Base-by-base conservation (phyloP, 2,113 vertebrate species). In the Ptilonorhynchus violaceus region DNA sequence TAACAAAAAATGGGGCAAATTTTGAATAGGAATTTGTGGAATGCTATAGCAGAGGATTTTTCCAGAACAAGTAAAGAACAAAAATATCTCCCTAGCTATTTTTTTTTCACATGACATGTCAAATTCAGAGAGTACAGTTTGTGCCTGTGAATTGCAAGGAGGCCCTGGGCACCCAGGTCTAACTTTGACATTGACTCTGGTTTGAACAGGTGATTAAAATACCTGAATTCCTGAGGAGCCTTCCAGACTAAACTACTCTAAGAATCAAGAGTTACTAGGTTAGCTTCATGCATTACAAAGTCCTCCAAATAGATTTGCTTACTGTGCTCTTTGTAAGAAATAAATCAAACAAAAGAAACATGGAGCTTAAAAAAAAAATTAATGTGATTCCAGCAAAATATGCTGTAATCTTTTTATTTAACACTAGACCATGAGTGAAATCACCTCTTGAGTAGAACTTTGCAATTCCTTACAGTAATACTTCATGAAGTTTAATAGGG, bases 31-130 rank as follows among this genome's bases (percentile, higher is more conserved):
- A 74, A 67, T 85, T 94, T 95, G 69, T 63, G 23, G 78, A 93
- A 89, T 92, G 28, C 66, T 78, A 60, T 8, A 35, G 85, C 86
- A 96, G 41, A 72, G 58, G 59, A 73, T 75, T 97, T 96, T 96
- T 96, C 88, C 74, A 63, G 96, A 94, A 79, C 77, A 92, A 91
- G 67, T 35, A 60, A 87, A 91, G 50, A 37, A 33, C 23, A 70
- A 67, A 77, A 87, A 64, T 89, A 92, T 94, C 17, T 95, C 83
- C 81, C 25, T 82, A 92, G 55, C 5, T 82, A 22, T n/a, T 60
- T 59, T 30, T 77, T 84, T 66, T 85, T 17, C 72, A 68, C 25
- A 50, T 60, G 66, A 62, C 18, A 1, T 47, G 85, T 86, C 18
- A 35, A 85, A 89, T 73, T 91, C 58, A 66, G 85, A 96, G 78